Evolutionary conservation across 2,113 vertebrate genomes (phyloP).

Genomic region (Pomatostomus ruficeps): DNA sequence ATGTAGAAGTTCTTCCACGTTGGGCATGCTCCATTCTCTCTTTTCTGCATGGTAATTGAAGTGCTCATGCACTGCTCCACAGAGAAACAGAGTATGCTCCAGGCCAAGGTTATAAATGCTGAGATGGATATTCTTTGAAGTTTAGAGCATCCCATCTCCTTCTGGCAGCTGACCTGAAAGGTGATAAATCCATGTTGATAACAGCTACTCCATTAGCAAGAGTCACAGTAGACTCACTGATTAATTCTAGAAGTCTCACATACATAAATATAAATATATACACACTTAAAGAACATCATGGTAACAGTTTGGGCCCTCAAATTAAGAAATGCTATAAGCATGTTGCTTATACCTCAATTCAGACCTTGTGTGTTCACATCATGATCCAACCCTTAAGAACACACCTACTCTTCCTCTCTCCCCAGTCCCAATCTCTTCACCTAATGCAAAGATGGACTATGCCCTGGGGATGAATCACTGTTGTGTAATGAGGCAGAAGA

Average conservation of each 20-base stretch:
- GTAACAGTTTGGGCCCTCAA: neutral
- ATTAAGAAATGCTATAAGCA: neutral
- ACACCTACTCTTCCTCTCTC: neutral
- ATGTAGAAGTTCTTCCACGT: neutral
- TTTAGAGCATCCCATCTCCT: neutral
- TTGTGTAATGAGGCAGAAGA: conserved; percentile 47
- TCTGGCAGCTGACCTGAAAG: neutral
- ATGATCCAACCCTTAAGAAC: neutral
- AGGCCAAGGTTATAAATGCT: neutral
- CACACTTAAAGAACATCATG: neutral
- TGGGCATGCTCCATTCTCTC: neutral
- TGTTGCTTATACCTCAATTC: neutral
- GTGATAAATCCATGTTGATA: conserved; percentile 16
- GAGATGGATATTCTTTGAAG: neutral
- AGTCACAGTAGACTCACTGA: neutral
- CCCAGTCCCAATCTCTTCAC: neutral
- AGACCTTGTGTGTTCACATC: neutral
- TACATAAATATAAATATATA: neutral
- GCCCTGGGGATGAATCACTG: neutral
- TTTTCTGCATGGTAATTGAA: neutral
- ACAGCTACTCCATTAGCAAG: neutral
- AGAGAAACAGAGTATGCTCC: neutral
- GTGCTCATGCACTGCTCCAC: neutral
- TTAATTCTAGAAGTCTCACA: neutral
- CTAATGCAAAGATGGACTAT: neutral